phyloP scores from a whole-genome alignment of 2,888 invertebrate species.

The Conchocele bisecta region DNA sequence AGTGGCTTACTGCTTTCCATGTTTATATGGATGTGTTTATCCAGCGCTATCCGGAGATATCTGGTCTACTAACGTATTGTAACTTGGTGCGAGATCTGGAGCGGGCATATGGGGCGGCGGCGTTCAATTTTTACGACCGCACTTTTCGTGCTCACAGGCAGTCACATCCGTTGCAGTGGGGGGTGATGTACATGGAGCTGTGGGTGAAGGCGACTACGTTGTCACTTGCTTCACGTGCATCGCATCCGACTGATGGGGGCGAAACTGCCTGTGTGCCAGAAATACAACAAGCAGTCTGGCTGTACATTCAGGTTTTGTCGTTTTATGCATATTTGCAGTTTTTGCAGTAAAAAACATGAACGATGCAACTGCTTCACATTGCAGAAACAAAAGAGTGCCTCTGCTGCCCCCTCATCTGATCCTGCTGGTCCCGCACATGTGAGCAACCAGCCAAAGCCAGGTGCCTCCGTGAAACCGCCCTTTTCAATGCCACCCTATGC shows the following conservation, averaged over 20 bases:
- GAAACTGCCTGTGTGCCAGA: no score
- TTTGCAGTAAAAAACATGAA: not conserved
- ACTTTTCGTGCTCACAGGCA: not conserved
- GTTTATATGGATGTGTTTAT: constrained; percentile 2
- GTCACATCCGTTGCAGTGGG: not conserved
- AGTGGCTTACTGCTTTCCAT: constrained; percentile 2
- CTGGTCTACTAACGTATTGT: not conserved
- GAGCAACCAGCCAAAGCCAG: not conserved
- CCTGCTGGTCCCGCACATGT: no score
- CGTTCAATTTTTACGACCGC: not conserved
- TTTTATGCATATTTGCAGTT: not conserved
- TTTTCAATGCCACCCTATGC: not conserved
- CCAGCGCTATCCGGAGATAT: not conserved
- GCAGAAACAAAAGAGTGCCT: no score
- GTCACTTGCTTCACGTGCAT: no score
- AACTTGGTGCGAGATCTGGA: not conserved
- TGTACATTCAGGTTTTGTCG: no score
- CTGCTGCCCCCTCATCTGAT: no score
- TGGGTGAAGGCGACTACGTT: constrained; percentile 8
- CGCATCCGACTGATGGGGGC: no score
- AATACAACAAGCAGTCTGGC: no score
- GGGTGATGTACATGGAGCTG: not conserved
- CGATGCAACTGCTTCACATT: not conserved
- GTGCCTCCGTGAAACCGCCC: not conserved
- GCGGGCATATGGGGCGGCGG: not conserved